Base-by-base conservation (phyloP, 2,113 vertebrate species). In the Engraulis encrasicolus region DNA sequence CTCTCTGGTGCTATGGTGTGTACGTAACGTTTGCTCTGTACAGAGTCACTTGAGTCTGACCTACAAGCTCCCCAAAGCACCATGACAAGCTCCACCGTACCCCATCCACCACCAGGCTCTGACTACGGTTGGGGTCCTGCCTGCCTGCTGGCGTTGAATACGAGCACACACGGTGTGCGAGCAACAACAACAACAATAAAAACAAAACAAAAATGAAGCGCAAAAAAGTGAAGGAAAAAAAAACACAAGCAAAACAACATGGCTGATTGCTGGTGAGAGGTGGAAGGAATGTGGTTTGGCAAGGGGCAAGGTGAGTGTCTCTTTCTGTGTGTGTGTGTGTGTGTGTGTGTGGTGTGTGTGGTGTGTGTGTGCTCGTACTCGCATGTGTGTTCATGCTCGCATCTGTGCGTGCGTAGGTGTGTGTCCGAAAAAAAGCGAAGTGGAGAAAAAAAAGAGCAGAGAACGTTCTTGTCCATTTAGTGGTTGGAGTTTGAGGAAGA, bases 391-490 rank as follows among this genome's bases (percentile, higher is more conserved):
- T n/a, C n/a, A n/a, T n/a, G n/a, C n/a, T n/a, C n/a, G n/a, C n/a
- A n/a, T n/a, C n/a, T 45, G 40, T 45, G 40, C 9, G 40, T 45
- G 40, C 40, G 40, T 45, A 3, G 4, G 9, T 45, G 40, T 45
- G 40, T 45, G 40, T 45, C 40, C 9, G n/a, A n/a, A n/a, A n/a
- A n/a, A n/a, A n/a, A n/a, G n/a, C n/a, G n/a, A n/a, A n/a, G n/a
- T n/a, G 40, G 4, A 45, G 61, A 14, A 34, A 14, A 80, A 38
- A 82, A 84, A 85, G 89, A 85, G 83, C 79, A 79, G 9, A 66
- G 78, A 85, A 83, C 84, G 84, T 91, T 90, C 91, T 91, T 90
- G 91, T 34, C 61, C 58, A n/a, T n/a, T n/a, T n/a, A n/a, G n/a
- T n/a, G n/a, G n/a, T n/a, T 92, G 91, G 89, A 86, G 85, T 48